phyloP scores from a whole-genome alignment of 2,797 vertebrate species.

The Brachymystax lenok region DNA sequence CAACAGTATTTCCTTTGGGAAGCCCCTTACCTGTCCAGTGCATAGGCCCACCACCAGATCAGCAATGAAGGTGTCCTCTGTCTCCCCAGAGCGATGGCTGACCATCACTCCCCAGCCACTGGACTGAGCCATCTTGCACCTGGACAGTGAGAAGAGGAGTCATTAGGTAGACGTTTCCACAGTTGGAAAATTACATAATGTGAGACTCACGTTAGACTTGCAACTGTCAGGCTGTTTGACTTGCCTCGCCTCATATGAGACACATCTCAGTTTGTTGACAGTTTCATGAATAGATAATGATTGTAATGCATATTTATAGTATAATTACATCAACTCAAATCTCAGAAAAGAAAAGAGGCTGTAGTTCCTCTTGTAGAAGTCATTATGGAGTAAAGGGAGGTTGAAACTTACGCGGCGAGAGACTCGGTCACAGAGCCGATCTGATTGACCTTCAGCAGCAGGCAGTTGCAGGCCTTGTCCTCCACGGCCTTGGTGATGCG shows the following conservation, averaged over 20 bases:
- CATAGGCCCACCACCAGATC: slow-evolving; percentile 95
- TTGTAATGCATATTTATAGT: no score
- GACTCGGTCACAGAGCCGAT: slow-evolving; percentile 93
- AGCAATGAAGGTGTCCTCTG: slow-evolving; percentile 96
- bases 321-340: no score
- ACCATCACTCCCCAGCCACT: slow-evolving; percentile 98
- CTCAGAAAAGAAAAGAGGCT: no score
- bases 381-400: background rate
- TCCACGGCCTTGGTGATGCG: slow-evolving; percentile 89
- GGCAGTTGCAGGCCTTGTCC: slow-evolving; percentile 92
- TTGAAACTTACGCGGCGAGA: slow-evolving; percentile 84
- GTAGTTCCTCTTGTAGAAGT: background rate
- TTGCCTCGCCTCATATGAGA: no score
- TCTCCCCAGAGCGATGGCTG: slow-evolving; percentile 95
- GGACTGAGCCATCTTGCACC: slow-evolving; percentile 94
- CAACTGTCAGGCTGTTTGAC: no score
- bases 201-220: no score
- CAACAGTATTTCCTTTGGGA: background rate
- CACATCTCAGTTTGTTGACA: no score
- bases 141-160: slow-evolving; percentile 45
- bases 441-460: slow-evolving; percentile 97
- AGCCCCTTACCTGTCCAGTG: slow-evolving; percentile 87
- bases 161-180: background rate
- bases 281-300: no score
- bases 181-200: no score